Conservation (phyloP, 1,140 invertebrate genomes). For the Drosophila asahinai region DNA sequence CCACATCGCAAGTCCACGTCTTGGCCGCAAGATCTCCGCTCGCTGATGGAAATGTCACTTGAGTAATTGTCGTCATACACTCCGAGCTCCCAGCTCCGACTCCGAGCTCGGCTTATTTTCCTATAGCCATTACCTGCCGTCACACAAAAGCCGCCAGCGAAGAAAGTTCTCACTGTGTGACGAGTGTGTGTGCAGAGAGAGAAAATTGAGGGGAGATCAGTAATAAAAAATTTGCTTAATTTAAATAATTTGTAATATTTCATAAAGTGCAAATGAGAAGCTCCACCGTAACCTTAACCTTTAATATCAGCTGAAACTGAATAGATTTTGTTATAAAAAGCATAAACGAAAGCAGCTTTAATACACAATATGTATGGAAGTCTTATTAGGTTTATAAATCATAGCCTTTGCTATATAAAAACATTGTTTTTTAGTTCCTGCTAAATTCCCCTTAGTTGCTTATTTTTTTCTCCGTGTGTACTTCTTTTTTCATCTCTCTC, state of each 20-base stretch:
- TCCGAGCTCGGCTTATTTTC: constrained; percentile 52
- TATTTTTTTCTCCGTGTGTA: neutral
- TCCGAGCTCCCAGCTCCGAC: neutral
- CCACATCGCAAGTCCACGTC: constrained; percentile 4
- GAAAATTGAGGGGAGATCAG: neutral
- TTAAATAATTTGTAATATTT: too few relatives aligned
- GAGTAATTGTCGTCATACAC: constrained; percentile 78
- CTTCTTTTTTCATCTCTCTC: neutral
- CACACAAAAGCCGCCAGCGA: constrained; percentile 41
- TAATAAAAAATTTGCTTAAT: neutral
- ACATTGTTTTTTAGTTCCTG: neutral
- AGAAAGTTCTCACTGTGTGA: constrained; percentile 55
- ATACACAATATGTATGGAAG: too few relatives aligned
- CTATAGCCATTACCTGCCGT: constrained; percentile 53
- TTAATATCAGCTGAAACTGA: too few relatives aligned
- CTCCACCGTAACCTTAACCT: too few relatives aligned
- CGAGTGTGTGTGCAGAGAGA: constrained; percentile 3
- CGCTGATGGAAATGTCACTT: constrained; percentile 80
- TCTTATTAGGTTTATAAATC: too few relatives aligned
- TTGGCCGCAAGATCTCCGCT: constrained; percentile 43
- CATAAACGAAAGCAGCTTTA: too few relatives aligned
- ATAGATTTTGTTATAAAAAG: too few relatives aligned
- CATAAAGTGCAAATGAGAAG: too few relatives aligned
- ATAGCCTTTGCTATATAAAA: neutral
- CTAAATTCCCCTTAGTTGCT: too few relatives aligned